Conservation (phyloP, 2,797 vertebrate genomes). For the Micropoecilia bifurca region DNA sequence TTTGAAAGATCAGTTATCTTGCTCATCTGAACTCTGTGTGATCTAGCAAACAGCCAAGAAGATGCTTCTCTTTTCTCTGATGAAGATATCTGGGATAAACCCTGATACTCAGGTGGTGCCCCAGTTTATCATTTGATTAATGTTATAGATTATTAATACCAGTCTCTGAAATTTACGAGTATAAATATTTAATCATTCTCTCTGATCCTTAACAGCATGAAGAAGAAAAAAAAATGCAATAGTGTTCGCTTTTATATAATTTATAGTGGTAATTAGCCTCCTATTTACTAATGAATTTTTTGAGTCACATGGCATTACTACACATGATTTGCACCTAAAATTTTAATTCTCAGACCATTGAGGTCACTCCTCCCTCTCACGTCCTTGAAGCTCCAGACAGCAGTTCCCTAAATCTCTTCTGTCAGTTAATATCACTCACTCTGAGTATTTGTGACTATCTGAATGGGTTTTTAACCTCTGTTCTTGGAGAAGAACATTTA, state of each 20-base stretch:
- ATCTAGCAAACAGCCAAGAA: background rate
- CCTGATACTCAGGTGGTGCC: background rate
- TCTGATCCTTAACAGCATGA: background rate
- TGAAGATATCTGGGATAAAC: background rate
- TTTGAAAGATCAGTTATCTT: background rate
- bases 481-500: slow-evolving; percentile 54
- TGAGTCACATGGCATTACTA: background rate
- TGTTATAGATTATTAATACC: slow-evolving; percentile 7
- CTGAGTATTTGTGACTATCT: slow-evolving; percentile 50
- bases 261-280: background rate
- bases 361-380: slow-evolving; percentile 19
- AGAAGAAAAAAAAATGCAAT: background rate
- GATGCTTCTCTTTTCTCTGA: background rate
- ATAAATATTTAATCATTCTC: background rate
- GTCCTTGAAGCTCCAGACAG: slow-evolving; percentile 1
- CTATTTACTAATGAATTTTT: background rate
- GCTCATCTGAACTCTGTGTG: background rate
- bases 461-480: slow-evolving; percentile 73
- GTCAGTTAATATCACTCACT: slow-evolving; percentile 44
- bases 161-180: background rate
- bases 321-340: slow-evolving; percentile 23
- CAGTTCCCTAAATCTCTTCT: slow-evolving; percentile 37
- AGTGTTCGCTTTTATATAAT: background rate
- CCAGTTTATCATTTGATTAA: slow-evolving; percentile 6
- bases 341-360: background rate